A percentile compares a stretch with the other conserved stretches of the same genome.
Evolutionary conservation across 2,888 invertebrate genomes (phyloP).

Genomic region (Linnaemya vulpina): DNA sequence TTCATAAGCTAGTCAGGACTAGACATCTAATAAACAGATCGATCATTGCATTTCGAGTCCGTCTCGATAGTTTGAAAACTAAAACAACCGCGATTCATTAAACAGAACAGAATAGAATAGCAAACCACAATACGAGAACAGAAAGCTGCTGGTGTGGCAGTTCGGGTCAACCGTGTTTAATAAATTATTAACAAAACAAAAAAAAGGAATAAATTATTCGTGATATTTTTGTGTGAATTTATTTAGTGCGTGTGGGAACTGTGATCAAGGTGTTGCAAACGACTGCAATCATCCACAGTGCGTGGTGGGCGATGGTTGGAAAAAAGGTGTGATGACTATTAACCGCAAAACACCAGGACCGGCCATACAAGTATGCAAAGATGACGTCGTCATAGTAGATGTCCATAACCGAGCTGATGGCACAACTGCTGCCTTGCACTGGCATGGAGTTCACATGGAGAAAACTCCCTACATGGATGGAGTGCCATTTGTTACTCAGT

Average conservation of each 20-base stretch:
- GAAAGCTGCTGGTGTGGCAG: too few species aligned
- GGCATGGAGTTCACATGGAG: constrained; percentile 93
- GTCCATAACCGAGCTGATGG: constrained; percentile 89
- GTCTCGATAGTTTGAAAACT: too few species aligned
- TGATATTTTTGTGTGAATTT: too few species aligned
- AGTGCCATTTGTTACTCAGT: constrained; percentile 87
- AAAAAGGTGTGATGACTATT: constrained; percentile 83
- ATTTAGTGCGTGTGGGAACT: constrained; percentile 83
- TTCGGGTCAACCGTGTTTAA: too few species aligned
- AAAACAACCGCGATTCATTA: too few species aligned
- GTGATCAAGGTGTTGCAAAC: constrained; percentile 78
- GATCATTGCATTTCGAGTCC: too few species aligned
- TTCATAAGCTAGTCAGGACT: too few species aligned
- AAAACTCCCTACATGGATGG: constrained; percentile 92
- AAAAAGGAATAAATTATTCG: too few species aligned
- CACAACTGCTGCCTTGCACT: constrained; percentile 92
- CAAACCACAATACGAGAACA: too few species aligned
- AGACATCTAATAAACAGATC: too few species aligned
- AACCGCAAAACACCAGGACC: constrained; percentile 84
- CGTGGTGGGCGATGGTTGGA: constrained; percentile 83
- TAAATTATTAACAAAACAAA: too few species aligned
- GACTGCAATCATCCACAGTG: constrained; percentile 84
- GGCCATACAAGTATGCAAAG: constrained; percentile 88
- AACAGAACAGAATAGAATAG: too few species aligned
- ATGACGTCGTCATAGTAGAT: constrained; percentile 91